Conservation (phyloP, 2,113 vertebrate species). For the Fukomys damarensis region DNA sequence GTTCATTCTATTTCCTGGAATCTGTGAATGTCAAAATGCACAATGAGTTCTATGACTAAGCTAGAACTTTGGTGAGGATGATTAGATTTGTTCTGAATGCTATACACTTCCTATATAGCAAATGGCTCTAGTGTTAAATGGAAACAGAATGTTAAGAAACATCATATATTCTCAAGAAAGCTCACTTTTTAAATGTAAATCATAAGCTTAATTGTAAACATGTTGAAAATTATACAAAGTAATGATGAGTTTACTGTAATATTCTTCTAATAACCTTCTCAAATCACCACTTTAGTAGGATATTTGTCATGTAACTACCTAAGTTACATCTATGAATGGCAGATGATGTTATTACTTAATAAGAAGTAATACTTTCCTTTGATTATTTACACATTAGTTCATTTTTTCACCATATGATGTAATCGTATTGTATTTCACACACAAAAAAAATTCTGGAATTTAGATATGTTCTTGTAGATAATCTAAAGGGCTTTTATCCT, state of each 20-base stretch:
- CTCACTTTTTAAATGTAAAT: not conserved
- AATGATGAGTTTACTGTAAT: not conserved
- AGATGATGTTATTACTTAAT: not conserved
- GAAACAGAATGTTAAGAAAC: not conserved
- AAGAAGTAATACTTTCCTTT: not conserved
- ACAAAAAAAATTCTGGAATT: not conserved
- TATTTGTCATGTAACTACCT: not conserved
- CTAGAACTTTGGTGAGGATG: not conserved
- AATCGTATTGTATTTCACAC: not conserved
- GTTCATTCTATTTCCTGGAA: not conserved
- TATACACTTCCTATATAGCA: not conserved
- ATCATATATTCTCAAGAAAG: not conserved
- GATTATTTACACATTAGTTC: not conserved
- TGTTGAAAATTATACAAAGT: not conserved
- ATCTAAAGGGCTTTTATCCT: not conserved
- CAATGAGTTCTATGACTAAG: not conserved
- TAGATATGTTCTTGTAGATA: not conserved
- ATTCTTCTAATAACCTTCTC: not conserved
- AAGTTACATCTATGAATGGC: not conserved
- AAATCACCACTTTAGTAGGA: not conserved
- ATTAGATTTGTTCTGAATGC: not conserved
- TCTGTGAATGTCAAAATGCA: not conserved
- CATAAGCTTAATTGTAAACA: not conserved
- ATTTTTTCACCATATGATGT: not conserved
- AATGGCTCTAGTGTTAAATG: not conserved